These are phyloP conservation scores for Lochmaea crataegi DNA, from an alignment of 2,888 invertebrate genomes.

Conservation along the genomic window DNA sequence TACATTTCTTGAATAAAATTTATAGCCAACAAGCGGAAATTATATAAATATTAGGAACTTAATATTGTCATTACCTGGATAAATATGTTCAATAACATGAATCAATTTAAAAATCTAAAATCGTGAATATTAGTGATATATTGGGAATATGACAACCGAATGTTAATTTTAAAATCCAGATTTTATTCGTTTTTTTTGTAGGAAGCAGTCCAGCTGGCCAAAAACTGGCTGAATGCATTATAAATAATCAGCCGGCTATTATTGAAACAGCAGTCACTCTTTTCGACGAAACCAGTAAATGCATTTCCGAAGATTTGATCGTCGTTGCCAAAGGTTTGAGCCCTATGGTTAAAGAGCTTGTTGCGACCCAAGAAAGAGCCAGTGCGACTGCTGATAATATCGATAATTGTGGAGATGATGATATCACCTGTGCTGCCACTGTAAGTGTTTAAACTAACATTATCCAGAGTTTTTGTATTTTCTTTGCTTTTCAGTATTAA, in stretches of 20 bases:
- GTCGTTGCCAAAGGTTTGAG: neutral
- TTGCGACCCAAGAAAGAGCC: neutral
- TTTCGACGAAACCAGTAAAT: neutral
- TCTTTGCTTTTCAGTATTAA: too few species aligned
- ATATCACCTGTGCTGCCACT: neutral
- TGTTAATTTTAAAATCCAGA: neutral
- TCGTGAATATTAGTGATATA: too few species aligned
- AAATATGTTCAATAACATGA: too few species aligned
- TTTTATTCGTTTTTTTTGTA: neutral
- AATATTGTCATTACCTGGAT: too few species aligned
- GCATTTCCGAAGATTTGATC: neutral
- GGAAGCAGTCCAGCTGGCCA: neutral
- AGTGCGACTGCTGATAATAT: neutral
- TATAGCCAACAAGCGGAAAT: too few species aligned
- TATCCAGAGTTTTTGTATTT: too few species aligned
- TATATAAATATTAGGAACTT: too few species aligned
- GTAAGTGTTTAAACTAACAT: neutral
- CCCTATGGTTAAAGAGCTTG: neutral
- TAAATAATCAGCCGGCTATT: neutral
- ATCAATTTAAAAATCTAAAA: too few species aligned
- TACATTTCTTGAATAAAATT: too few species aligned
- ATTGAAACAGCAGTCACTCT: slow-evolving; percentile 1
- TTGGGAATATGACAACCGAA: neutral
- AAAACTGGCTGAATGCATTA: neutral
- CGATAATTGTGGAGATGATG: neutral